A percentile compares a stretch with the other conserved stretches of the same genome.
Conservation (phyloP, 1,140 invertebrate genomes). For the Dendroctonus ponderosae region DNA sequence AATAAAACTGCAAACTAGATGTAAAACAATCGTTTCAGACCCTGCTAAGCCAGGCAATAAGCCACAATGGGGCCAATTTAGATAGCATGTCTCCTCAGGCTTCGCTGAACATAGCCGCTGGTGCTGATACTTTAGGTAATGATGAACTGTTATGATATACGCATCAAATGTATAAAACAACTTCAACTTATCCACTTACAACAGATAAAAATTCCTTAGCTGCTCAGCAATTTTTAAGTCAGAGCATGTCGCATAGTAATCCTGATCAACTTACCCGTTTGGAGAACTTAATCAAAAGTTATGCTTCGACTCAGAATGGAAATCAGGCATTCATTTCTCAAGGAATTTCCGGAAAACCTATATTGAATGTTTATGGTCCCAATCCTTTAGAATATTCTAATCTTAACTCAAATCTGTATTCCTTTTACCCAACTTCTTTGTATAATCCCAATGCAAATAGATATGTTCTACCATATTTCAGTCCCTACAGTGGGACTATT, state of each 20-base stretch:
- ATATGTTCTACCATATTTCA: no score
- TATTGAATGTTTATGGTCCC: no score
- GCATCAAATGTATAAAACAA: background rate
- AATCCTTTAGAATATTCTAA: no score
- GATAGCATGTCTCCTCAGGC: background rate
- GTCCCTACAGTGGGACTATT: no score
- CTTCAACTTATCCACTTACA: background rate
- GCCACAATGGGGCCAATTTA: slow-evolving; percentile 9
- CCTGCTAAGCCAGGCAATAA: slow-evolving; percentile 39
- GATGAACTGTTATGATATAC: background rate
- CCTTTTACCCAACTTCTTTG: no score
- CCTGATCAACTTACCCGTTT: slow-evolving; percentile 21
- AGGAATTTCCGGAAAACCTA: no score
- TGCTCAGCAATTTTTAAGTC: slow-evolving; percentile 5
- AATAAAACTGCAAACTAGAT: background rate
- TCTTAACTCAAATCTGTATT: no score
- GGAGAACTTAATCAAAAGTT: slow-evolving; percentile 25
- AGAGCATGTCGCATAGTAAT: slow-evolving; percentile 5
- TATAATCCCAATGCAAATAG: no score
- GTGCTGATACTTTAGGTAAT: background rate
- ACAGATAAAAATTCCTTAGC: background rate
- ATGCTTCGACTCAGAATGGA: background rate
- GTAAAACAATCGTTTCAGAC: slow-evolving; percentile 29
- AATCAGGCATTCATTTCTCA: background rate
- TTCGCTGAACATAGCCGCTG: background rate